phyloP scores from a whole-genome alignment of 1,140 invertebrate species.

The Nasonia giraulti region DNA sequence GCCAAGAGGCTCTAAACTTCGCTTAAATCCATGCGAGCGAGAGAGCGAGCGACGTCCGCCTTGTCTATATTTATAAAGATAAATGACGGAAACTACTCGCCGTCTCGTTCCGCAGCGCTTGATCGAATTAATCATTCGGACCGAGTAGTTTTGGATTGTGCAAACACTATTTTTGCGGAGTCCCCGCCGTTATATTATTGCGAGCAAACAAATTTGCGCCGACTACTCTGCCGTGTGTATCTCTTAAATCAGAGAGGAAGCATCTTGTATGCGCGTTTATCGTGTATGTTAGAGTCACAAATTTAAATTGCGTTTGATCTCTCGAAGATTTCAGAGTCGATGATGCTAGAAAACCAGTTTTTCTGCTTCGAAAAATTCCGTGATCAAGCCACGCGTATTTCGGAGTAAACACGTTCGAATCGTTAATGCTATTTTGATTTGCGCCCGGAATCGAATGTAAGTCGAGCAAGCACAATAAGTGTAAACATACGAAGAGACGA shows the following conservation, averaged over 20 bases:
- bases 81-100: neutral
- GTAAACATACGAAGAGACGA: neutral
- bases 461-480: neutral
- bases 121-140: neutral
- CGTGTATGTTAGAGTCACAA: constrained; percentile 2
- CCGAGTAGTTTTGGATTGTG: neutral
- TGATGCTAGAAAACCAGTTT: neutral
- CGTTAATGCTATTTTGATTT: constrained; percentile 55
- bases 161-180: neutral
- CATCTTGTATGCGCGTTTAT: neutral
- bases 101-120: neutral
- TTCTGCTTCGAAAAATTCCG: neutral
- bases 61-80: constrained; percentile 5
- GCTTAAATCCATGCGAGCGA: constrained; percentile 22
- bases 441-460: neutral
- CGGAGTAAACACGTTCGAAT: neutral
- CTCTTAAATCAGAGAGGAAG: neutral
- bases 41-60: neutral
- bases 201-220: neutral
- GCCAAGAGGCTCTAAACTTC: constrained; percentile 47
- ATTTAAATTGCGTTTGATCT: constrained; percentile 13
- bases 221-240: neutral
- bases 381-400: neutral
- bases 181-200: neutral
- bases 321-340: neutral